Evolutionary conservation across 2,797 vertebrate genomes (phyloP), one percentile per base, ranked within the genome.

Genomic region (Danio jaintianensis): DNA sequence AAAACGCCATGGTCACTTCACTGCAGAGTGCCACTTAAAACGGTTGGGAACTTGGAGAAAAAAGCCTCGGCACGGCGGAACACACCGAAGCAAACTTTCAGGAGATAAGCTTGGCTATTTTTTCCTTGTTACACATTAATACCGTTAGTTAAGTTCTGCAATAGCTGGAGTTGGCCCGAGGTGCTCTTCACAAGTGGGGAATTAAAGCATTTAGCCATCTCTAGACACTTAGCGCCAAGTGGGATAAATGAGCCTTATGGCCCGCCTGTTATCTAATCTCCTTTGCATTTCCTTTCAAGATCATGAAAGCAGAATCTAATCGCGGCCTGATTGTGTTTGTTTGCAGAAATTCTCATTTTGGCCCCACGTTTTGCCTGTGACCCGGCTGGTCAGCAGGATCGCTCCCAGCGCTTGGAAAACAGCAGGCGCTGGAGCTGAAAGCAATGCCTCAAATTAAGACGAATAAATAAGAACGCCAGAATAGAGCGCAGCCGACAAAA

Each of bases 221-320:
- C 93, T 88, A 94, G 92, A 94, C 91, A 87, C 89, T 87, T 87
- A 85, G 75, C 82, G 76, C 78, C 81, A 83, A 86, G 83, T 89
- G 87, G 91, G 92, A 93, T 91, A 93, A 93, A 94, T 91, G 91
- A 92, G 91, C 91, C 94, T 91, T 89, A 91, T 93, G 93, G 91
- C 90, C 91, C 89, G 90, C 73, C 88, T 90, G 90, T 92, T 92
- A 94, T 93, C 93, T 94, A 92, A 92, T 93, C 93, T 93, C 83
- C 88, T 94, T 94, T 93, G 92, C 92, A 93, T 94, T 94, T 93
- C 90, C 92, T 94, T 94, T 94, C 92, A 92, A 91, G 91, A 92
- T 92, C 92, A 93, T 94, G 91, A 93, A 93, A 94, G 91, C 90
- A 89, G 91, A 93, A 93, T 91, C 88, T 92, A 94, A 94, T 93